Evolutionary conservation across 1,140 invertebrate genomes (phyloP), one percentile per base, ranked within the genome.

Genomic region (Drosophila asahinai): DNA sequence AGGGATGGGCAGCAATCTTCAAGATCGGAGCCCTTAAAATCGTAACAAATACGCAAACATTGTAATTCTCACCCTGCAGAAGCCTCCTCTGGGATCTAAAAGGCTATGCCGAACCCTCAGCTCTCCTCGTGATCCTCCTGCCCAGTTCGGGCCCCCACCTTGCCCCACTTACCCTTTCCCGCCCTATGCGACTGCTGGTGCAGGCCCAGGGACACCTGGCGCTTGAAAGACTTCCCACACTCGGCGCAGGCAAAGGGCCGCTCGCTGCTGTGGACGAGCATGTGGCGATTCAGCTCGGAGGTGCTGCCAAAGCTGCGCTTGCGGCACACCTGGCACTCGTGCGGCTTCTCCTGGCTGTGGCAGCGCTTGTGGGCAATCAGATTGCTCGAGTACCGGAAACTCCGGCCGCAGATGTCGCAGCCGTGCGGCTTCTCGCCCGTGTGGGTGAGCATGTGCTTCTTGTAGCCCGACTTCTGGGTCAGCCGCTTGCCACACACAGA

Each of bases 271-370:
- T 74, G 71, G 54, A 73, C 71, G 11, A 52, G 54, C 67, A 74
- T 75, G 48, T 92, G 91, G 6, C 81, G 75, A 40, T 82, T 83
- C 25, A 83, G 57, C 30, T 82, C 70, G 2, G 77, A 60, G 0
- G 5, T 36, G 19, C 51, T 72, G 25, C 43, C 64, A 42, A 83
- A 83, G 38, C 63, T 52, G 15, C 95, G 93, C 92, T 97, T 97
- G 51, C 94, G 94, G 92, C 96, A 97, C 15, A 70, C 60, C 38
- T 66, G 27, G 0, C 79, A 61, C 6, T 62, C 40, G 15, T 55
- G 43, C 27, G 60, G 49, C 83, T 96, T 96, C 86, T 96, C 95
- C 27, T 96, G 95, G 22, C 93, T 94, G 89, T 97, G 96, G 19
- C 77, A 80, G 7, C 86, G 89, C 93, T 93, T 94, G 94, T 93